Evolutionary conservation across 35 echinoderm and acorn worm genomes (phyloP).

Genomic region (Ptychodera flava): DNA sequence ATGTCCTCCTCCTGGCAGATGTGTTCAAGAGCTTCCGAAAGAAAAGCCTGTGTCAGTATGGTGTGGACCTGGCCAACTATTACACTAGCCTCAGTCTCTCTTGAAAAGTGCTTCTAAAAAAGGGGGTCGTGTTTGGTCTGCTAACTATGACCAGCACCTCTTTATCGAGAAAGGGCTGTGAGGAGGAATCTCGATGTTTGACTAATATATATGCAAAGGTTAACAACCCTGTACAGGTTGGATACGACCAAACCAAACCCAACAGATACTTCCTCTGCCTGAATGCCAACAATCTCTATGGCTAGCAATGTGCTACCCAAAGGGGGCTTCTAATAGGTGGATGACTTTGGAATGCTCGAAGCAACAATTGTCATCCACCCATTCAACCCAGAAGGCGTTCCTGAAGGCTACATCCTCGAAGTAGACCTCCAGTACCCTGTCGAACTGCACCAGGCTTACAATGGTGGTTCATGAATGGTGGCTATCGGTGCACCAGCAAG

Average conservation of each 20-base stretch:
- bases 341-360: background rate
- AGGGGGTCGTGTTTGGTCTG: background rate
- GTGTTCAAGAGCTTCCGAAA: background rate
- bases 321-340: background rate
- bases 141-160: background rate
- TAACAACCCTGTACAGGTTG: background rate
- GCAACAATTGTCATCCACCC: too few species aligned
- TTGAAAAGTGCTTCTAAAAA: background rate
- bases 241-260: too few species aligned
- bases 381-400: too few species aligned
- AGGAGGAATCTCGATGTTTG: background rate
- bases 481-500: too few species aligned
- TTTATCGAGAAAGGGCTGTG: background rate
- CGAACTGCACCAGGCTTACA: background rate
- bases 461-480: background rate
- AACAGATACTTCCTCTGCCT: too few species aligned
- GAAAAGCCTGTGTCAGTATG: background rate
- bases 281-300: background rate
- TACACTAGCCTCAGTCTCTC: background rate
- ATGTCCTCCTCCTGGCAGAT: background rate
- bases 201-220: background rate
- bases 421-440: background rate
- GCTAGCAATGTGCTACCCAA: background rate
- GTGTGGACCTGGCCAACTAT: background rate
- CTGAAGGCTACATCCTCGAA: background rate